phyloP scores from a whole-genome alignment of 2,888 invertebrate genomes.

The Netelia fuscicornis region DNA sequence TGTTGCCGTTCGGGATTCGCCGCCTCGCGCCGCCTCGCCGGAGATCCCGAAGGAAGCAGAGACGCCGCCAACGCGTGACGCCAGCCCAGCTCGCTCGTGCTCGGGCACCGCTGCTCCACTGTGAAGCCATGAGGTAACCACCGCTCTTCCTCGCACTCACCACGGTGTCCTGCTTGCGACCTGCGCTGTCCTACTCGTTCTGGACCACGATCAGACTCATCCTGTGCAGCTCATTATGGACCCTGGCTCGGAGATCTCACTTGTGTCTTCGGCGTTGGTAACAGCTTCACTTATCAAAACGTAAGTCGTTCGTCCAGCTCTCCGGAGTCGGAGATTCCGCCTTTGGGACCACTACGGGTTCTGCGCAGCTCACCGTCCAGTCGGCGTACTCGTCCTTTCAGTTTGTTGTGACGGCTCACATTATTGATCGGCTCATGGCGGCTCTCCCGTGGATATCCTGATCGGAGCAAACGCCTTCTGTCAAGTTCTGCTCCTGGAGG shows the following conservation, averaged over 20 bases:
- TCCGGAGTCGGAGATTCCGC: background rate
- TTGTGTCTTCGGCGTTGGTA: slow-evolving; percentile 43
- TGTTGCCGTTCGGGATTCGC: too few relatives aligned
- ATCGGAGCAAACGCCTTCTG: slow-evolving; percentile 48
- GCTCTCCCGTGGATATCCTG: slow-evolving; percentile 13
- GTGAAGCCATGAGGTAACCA: too few relatives aligned
- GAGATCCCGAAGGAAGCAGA: too few relatives aligned
- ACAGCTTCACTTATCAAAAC: slow-evolving; percentile 21
- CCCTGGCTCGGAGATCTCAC: slow-evolving; percentile 61
- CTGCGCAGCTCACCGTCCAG: slow-evolving; percentile 10
- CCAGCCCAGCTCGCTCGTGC: too few relatives aligned
- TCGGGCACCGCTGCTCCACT: too few relatives aligned
- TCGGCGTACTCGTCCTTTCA: background rate
- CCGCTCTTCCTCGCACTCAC: too few relatives aligned
- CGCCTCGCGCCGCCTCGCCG: too few relatives aligned
- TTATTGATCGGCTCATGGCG: background rate
- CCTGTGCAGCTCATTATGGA: slow-evolving; percentile 53
- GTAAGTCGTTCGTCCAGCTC: slow-evolving; percentile 46
- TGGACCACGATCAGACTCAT: background rate
- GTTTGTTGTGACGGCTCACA: background rate
- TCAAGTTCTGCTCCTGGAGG: slow-evolving; percentile 1
- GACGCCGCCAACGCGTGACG: too few relatives aligned
- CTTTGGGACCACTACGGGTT: too few relatives aligned
- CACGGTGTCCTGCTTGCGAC: background rate
- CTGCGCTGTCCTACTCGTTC: background rate